Base-by-base conservation (phyloP, 2,888 invertebrate species). In the Ischnus inquisitorius region DNA sequence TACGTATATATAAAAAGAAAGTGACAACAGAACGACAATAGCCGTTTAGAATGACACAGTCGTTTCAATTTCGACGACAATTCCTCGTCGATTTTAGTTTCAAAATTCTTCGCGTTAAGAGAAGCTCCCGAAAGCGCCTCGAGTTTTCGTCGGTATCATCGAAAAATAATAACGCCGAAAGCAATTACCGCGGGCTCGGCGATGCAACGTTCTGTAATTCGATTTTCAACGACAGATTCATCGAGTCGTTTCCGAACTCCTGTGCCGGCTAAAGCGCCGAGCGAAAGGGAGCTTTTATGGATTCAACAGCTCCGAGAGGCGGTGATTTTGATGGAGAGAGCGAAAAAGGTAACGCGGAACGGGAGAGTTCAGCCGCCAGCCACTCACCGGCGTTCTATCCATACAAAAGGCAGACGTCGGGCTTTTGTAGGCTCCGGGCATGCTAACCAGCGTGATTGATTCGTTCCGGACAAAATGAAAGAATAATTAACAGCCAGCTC, bases 121-220 rank as follows among this genome's bases (percentile, higher is more conserved):
- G 25, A 10, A 5, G 54, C 43, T 19, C 72, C 39, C 51, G 54
- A 25, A 75, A 48, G 10, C 54, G 10, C 54, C 19, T 12, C 22
- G 76, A 82, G 69, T 82, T 82, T 71, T 82, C 79, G 74, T 60
- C 75, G 64, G 68, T 77, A 74, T 76, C 81, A 64, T 65, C 65
- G 76, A 82, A 82, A 82, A 82, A 82, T 82, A 82, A 82, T 77
- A 71, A 82, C 54, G 19, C 19, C 22, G 54, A 82, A 76, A 62
- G 81, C 76, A 82, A 82, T 82, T 82, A 77, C 69, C 69, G 76
- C 65, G 76, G 74, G 57, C 71, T 76, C 71, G 62, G 14, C 54
- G 41, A 39, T 54, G 19, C 54, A 69, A 3, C 72, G 41, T 54
- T n/a, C 16, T 72, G 72, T 60, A 72, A 72, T 43, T 72, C 16